Conservation (phyloP, 2,113 vertebrate genomes). For the Gulo gulo region DNA sequence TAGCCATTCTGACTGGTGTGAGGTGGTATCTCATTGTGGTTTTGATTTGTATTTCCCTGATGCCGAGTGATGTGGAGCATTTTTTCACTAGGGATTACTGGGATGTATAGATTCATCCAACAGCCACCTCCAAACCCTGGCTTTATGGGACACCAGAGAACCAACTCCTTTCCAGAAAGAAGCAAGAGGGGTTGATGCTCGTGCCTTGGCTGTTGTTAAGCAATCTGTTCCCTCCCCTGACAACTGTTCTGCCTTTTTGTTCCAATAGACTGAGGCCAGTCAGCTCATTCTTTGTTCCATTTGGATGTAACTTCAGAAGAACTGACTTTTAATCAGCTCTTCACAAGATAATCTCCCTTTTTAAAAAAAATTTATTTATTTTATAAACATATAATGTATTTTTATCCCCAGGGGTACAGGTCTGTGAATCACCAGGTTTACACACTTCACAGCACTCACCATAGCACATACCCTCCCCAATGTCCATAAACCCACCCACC, state of each 20-base stretch:
- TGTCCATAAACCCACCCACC: too few species aligned
- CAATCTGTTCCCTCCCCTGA: not conserved
- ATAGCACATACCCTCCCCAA: too few species aligned
- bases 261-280: not conserved
- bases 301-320: not conserved
- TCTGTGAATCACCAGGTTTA: too few species aligned
- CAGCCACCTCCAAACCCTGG: not conserved
- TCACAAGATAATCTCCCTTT: not conserved
- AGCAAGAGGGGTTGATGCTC: not conserved
- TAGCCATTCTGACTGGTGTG: too few species aligned
- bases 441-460: too few species aligned
- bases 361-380: too few species aligned
- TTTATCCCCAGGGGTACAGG: too few species aligned
- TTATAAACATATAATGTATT: too few species aligned
- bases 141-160: not conserved
- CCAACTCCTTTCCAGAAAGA: not conserved
- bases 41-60: too few species aligned
- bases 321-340: not conserved
- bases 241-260: not conserved
- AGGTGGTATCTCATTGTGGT: too few species aligned
- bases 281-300: not conserved
- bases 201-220: not conserved
- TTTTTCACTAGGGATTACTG: not conserved
- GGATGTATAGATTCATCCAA: not conserved
- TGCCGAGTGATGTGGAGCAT: too few species aligned